A percentile compares a stretch with the other conserved stretches of the same genome.
These are phyloP conservation scores for Eucriotettix oculatus DNA, from an alignment of 2,888 invertebrate genomes.

Conservation along the genomic window DNA sequence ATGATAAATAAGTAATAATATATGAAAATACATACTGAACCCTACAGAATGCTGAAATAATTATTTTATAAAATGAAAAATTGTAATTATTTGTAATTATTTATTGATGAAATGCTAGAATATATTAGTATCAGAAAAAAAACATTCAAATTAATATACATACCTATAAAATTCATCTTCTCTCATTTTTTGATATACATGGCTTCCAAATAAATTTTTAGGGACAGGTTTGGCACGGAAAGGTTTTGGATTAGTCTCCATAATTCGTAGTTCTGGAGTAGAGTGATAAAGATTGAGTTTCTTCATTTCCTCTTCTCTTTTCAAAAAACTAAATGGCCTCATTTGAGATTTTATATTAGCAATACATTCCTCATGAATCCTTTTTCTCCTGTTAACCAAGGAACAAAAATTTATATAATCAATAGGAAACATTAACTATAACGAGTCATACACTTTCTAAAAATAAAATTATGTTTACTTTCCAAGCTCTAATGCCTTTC, in stretches of 20 bases:
- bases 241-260: constrained; percentile 3
- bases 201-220: constrained; percentile 50
- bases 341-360: constrained; percentile 43
- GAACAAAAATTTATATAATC: no score
- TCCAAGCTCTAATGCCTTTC: no score
- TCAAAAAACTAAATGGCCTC: constrained; percentile 46
- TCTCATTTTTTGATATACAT: constrained; percentile 50
- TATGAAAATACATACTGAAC: no score
- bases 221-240: constrained; percentile 54
- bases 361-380: constrained; percentile 40
- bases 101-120: no score
- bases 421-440: no score
- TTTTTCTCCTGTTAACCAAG: constrained; percentile 27
- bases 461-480: no score
- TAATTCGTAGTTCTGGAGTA: constrained; percentile 22
- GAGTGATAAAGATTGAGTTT: constrained; percentile 19
- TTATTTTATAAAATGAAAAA: no score
- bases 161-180: constrained; percentile 57
- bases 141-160: background rate
- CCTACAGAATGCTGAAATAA: no score
- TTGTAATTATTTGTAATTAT: no score
- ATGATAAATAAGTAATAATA: no score
- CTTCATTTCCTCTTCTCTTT: constrained; percentile 36
- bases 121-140: no score
- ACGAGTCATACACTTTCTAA: no score